A percentile compares a stretch with the other conserved stretches of the same genome.
phyloP scores from a whole-genome alignment of 2,797 vertebrate species.

The Acanthornis magna region DNA sequence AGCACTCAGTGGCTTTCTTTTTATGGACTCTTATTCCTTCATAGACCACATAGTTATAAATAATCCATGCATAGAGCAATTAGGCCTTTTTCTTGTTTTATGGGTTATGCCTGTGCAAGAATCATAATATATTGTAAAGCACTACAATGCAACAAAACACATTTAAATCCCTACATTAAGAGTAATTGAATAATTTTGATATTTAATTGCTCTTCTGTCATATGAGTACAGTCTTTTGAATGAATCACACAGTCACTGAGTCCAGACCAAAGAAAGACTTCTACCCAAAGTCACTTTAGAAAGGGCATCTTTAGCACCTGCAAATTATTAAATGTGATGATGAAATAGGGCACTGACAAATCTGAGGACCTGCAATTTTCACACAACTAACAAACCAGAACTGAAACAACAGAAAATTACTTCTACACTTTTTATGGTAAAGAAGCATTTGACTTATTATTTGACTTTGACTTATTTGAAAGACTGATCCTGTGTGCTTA shows the following conservation, averaged over 20 bases:
- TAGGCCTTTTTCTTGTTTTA: constrained; percentile 41
- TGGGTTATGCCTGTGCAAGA: neutral
- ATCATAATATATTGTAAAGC: neutral
- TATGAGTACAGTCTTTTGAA: neutral
- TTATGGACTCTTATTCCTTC: constrained; percentile 53
- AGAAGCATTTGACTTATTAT: neutral
- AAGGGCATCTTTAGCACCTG: neutral
- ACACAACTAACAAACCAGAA: neutral
- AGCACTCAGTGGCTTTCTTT: constrained; percentile 37
- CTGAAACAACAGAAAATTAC: neutral
- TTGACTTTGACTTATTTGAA: neutral
- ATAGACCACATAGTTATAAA: constrained; percentile 52
- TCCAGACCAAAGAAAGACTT: neutral
- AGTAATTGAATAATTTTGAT: neutral
- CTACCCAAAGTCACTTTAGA: neutral
- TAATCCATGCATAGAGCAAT: constrained; percentile 49
- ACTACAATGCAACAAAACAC: constrained; percentile 8
- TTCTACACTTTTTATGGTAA: neutral
- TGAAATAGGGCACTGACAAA: neutral
- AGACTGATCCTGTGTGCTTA: neutral
- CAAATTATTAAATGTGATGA: neutral
- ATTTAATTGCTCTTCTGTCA: neutral
- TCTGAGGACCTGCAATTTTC: neutral
- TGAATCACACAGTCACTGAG: neutral
- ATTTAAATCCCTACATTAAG: neutral